Conservation (phyloP, 2,888 invertebrate genomes). For the Candidula unifasciata region DNA sequence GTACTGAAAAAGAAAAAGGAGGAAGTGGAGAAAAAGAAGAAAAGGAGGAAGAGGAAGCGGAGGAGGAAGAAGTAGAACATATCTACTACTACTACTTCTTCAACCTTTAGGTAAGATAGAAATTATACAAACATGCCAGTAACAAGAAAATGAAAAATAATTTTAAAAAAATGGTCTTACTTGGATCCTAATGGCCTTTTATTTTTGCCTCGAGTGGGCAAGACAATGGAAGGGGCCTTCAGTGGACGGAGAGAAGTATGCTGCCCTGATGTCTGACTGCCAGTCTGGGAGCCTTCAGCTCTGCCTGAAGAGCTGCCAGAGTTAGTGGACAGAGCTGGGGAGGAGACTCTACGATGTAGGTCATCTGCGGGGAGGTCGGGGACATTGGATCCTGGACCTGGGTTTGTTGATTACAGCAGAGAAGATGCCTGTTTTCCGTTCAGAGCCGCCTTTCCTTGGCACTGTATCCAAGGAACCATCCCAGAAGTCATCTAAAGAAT, state of each 20-base stretch:
- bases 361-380: not conserved
- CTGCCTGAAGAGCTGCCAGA: not conserved
- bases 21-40: too few relatives aligned
- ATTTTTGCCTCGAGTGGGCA: conserved; percentile 18
- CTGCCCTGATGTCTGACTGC: not conserved
- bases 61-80: too few relatives aligned
- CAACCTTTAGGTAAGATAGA: too few relatives aligned
- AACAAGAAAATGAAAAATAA: not conserved
- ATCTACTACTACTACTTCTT: too few relatives aligned
- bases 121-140: too few relatives aligned
- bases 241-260: not conserved
- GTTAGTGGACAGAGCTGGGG: conserved; percentile 12
- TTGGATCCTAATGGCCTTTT: not conserved
- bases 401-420: not conserved
- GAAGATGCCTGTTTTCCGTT: not conserved
- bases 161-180: not conserved
- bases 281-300: not conserved
- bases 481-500: not conserved
- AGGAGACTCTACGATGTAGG: conserved; percentile 4
- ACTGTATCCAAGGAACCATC: not conserved
- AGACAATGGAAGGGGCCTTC: not conserved
- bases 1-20: too few relatives aligned
- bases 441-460: not conserved
- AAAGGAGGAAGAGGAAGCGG: too few relatives aligned
- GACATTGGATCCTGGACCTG: not conserved